Conservation (phyloP, 2,113 vertebrate genomes). For the Sapayoa aenigma region DNA sequence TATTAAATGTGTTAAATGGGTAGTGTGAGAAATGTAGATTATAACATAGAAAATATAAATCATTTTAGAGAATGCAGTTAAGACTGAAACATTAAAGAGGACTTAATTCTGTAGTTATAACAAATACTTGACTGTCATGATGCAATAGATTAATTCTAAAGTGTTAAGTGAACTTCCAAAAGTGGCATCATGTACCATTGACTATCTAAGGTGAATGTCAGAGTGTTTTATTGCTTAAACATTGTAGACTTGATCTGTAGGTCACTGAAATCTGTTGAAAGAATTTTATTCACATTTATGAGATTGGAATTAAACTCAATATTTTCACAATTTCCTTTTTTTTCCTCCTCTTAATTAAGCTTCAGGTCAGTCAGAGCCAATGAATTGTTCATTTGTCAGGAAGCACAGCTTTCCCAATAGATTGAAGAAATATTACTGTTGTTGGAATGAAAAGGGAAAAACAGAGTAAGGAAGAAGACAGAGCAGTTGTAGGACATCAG, state of each 20-base stretch:
- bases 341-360: not conserved
- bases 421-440: not conserved
- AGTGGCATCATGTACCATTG: not conserved
- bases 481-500: not conserved
- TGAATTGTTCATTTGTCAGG: not conserved
- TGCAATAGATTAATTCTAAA: not conserved
- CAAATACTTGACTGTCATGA: not conserved
- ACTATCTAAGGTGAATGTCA: not conserved
- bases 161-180: not conserved
- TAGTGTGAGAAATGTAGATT: not conserved
- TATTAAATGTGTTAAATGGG: not conserved
- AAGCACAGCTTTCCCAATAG: not conserved
- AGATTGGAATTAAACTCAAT: not conserved
- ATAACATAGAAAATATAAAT: not conserved
- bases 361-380: not conserved
- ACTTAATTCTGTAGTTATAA: not conserved
- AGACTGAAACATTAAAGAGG: not conserved
- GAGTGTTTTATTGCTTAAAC: not conserved
- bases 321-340: not conserved
- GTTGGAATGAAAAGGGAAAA: not conserved
- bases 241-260: not conserved
- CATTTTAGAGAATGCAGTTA: not conserved
- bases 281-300: not conserved
- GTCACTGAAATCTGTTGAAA: not conserved
- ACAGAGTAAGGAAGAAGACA: not conserved